A percentile compares a stretch with the other conserved stretches of the same genome.
Conservation (phyloP, 2,113 vertebrate species). For the Ginglymostoma cirratum region DNA sequence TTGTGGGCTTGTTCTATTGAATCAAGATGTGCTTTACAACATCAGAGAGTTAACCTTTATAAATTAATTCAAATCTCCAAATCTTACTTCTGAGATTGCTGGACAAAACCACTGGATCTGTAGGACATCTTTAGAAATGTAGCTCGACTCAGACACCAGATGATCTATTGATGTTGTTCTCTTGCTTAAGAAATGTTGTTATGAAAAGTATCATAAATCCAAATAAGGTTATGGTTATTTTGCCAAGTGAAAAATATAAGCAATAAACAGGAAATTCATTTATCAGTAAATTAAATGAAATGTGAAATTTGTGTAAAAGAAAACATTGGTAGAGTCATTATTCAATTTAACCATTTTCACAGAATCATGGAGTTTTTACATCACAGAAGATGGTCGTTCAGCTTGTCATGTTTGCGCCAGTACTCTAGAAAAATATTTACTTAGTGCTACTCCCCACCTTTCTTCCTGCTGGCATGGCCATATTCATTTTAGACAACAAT, state of each 20-base stretch:
- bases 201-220: not conserved
- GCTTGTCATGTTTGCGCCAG: no score
- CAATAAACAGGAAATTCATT: not conserved
- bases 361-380: not conserved
- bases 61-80: not conserved
- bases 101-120: not conserved
- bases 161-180: not conserved
- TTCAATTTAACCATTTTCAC: not conserved
- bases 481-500: no score
- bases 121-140: not conserved
- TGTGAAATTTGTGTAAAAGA: not conserved
- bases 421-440: no score
- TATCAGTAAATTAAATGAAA: not conserved
- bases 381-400: no score
- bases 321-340: not conserved
- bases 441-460: no score
- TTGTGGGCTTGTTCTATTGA: not conserved
- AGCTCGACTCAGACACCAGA: not conserved
- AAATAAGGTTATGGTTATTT: slow-evolving; percentile 21
- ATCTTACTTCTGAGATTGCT: not conserved
- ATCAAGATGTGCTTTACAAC: not conserved
- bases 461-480: no score
- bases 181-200: not conserved
- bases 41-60: not conserved
- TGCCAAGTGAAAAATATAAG: not conserved